Evolutionary conservation across 1,140 invertebrate species (phyloP), one percentile per base, ranked within the genome.

Genomic region (Drosophila lowei): DNA sequence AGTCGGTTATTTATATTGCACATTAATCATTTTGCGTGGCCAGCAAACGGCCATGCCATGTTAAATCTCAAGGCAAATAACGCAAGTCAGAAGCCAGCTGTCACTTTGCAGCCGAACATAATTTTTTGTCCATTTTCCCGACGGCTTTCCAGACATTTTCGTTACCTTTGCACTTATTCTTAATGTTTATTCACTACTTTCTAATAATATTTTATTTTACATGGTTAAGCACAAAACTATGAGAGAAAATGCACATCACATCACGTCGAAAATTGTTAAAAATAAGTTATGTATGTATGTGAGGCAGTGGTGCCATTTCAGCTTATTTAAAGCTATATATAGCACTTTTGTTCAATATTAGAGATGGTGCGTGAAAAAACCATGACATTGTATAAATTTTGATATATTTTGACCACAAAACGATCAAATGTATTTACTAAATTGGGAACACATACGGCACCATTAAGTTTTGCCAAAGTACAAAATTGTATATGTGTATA

Each of bases 191-290:
- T 81, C 71, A 88, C 83, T 85, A 86, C 52, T 46, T 25, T 47
- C 81, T 85, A 85, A 80, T 86, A 65, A 58, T 48, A 74, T 74
- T 9, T 77, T 60, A 75, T 70, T 86, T 86, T 88, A 88, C 80
- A 85, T 85, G 80, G 67, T 85, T 79, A 84, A 85, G 80, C 80
- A 85, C 80, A 67, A 72, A 79, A 86, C 77, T 85, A 81, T 81
- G 68, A 83, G 85, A 81, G 68, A 86, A 86, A 86, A 86, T 86
- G 81, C 80, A 85, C 80, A 85, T 84, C 80, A 48, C 46, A 59
- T 76, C 73, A 83, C 79, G 62, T 64, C 80, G 71, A 79, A 84
- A 83, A 83, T 75, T 83, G 79, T 84, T 83, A 83, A 72, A 65
- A 75, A 85, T 80, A 80, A 79, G 77, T 76, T 77, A 79, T 77